Evolutionary conservation across 1,140 invertebrate species (phyloP).

Genomic region (Mylabris phalerata): DNA sequence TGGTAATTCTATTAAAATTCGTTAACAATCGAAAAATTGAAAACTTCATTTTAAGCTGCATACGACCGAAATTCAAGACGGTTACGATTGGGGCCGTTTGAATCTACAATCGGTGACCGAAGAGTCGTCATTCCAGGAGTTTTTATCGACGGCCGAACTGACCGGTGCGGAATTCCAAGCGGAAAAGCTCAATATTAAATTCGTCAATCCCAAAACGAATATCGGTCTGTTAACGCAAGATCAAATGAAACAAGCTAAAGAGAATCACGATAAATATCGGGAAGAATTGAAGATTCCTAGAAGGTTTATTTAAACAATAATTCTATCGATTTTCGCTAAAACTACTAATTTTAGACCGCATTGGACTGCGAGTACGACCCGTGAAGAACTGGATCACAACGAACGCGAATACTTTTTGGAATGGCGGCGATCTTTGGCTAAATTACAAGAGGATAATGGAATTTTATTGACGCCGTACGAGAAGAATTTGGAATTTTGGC

Average conservation of each 20-base stretch:
- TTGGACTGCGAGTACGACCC: slow-evolving; percentile 69
- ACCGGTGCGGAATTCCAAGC: slow-evolving; percentile 89
- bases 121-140: slow-evolving; percentile 92
- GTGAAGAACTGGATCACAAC: slow-evolving; percentile 66
- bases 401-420: slow-evolving; percentile 81
- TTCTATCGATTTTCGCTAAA: slow-evolving; percentile 6
- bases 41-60: slow-evolving; percentile 59
- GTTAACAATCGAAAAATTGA: background rate
- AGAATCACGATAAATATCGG: slow-evolving; percentile 60
- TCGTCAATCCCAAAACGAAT: slow-evolving; percentile 56
- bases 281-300: slow-evolving; percentile 70
- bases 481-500: slow-evolving; percentile 97
- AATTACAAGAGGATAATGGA: slow-evolving; percentile 72
- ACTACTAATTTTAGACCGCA: slow-evolving; percentile 56
- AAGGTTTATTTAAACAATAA: slow-evolving; percentile 40
- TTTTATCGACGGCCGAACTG: slow-evolving; percentile 87
- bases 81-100: slow-evolving; percentile 80
- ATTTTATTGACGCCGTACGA: slow-evolving; percentile 94
- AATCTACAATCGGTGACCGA: slow-evolving; percentile 94
- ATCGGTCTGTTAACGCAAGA: slow-evolving; percentile 57
- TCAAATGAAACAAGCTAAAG: slow-evolving; percentile 54
- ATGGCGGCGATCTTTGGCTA: slow-evolving; percentile 77
- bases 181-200: slow-evolving; percentile 83
- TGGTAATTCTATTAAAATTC: slow-evolving; percentile 44
- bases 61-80: slow-evolving; percentile 81